phyloP scores from a whole-genome alignment of 2,797 vertebrate species.

The Spinus olivaceus region DNA sequence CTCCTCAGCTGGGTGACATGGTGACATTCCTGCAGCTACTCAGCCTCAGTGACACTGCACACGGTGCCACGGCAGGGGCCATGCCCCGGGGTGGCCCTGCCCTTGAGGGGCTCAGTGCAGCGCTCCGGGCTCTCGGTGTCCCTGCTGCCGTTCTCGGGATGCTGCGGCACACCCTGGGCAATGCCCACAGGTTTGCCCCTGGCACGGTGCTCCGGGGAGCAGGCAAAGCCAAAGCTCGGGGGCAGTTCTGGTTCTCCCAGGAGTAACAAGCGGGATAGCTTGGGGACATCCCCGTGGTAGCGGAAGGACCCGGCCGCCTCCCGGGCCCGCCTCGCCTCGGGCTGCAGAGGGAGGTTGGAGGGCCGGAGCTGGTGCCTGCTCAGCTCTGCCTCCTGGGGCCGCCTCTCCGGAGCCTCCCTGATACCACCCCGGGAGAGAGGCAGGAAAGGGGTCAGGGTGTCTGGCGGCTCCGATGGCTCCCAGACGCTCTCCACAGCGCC shows the following conservation, averaged over 20 bases:
- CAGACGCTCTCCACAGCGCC: not conserved
- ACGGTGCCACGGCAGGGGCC: constrained; percentile 46
- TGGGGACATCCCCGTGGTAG: not conserved
- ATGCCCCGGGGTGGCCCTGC: constrained; percentile 48
- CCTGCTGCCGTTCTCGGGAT: not conserved
- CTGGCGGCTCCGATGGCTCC: not conserved
- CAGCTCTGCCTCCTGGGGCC: not conserved
- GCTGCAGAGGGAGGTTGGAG: constrained; percentile 64
- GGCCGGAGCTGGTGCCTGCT: constrained; percentile 67
- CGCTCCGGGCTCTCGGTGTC: not conserved
- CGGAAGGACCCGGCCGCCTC: constrained; percentile 15
- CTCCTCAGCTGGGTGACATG: constrained; percentile 16
- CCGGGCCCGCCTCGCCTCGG: constrained; percentile 53
- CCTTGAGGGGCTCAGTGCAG: constrained; percentile 70
- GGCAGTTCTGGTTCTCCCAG: constrained; percentile 52
- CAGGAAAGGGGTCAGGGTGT: not conserved
- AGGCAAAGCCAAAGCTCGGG: constrained; percentile 33
- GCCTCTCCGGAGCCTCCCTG: not conserved
- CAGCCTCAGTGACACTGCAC: constrained; percentile 13
- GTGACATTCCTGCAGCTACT: constrained; percentile 33
- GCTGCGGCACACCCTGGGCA: constrained; percentile 73
- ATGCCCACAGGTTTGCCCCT: constrained; percentile 71
- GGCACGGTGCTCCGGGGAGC: constrained; percentile 62
- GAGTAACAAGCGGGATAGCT: constrained; percentile 45
- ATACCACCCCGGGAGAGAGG: not conserved